Base-by-base conservation (phyloP, 1,140 invertebrate genomes). In the Drosophila chauvacae region DNA sequence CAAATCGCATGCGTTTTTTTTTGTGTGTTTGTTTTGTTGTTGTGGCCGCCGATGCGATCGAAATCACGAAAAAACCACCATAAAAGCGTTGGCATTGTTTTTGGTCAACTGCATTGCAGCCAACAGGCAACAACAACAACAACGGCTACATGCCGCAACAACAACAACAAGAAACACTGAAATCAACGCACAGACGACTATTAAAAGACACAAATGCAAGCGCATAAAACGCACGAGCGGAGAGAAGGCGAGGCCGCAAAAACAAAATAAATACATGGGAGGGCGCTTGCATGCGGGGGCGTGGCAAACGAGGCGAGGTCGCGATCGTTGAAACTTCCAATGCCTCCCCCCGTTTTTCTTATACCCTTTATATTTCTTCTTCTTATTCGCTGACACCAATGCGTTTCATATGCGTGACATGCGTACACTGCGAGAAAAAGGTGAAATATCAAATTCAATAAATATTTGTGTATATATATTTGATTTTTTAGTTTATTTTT, bases 51-150 rank as follows among this genome's bases (percentile, higher is more conserved):
- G 37, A 10, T 81, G 74, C 72, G 83, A 87, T 87, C 80, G 64
- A 83, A 83, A 87, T 88, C 84, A 73, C 66, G 65, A 68, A 58
- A 59, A 73, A 69, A 64, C 64, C 58, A 62, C 59, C 68, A 74
- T 83, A 81, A 88, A 87, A 71, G 77, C 71, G 58, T 45, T 51
- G 41, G 77, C 85, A 84, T 87, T 90, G 85, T 87, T 88, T 88
- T 87, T 80, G 84, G 76, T 77, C 72, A 87, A 83, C 83, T 78
- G 83, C 83, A 86, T 72, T 86, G 83, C 83, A 72, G 84, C 37
- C 66, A 55, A 55, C 33, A 16, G 82, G 61, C 58, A 35, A 16
- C 42, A 70, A 23, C 39, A 70, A 23, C 39, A 41, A 28, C 39
- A 44, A 37, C 33, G 16, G 42, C 20, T 18, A 37, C 50, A 50